Evolutionary conservation across 2,113 vertebrate genomes (phyloP), one percentile per base, ranked within the genome.

Genomic region (Penelope pileata): DNA sequence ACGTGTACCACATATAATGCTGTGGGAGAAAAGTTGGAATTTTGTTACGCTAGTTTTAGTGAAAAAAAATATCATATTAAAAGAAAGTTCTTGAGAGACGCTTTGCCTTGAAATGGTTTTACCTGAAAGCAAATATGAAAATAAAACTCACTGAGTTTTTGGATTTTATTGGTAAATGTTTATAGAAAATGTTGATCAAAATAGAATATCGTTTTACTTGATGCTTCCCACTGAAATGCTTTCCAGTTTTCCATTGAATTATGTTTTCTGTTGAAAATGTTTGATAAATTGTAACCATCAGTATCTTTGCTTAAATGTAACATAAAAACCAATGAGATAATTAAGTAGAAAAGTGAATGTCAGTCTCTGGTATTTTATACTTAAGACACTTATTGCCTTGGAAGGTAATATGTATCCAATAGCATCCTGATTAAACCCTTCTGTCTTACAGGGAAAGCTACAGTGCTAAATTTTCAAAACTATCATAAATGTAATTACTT

Each of bases 401-500:
- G 45, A 95, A 86, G 27, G 43, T 72, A 50, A 60, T 79, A 75
- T 36, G n/a, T 88, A 24, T 88, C 24, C 63, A 67, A 54, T 22
- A 42, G 29, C 27, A 84, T 73, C 83, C 38, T 40, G 76, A 91
- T 87, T 63, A 96, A 97, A 87, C 48, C 34, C 12, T 86, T 62
- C 38, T 94, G 32, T 86, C 47, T 80, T 93, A 68, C 10, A 90
- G 50, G 83, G 48, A 85, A 96, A 96, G 69, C 51, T 13, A 9
- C 54, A 70, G 78, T 86, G 68, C 85, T 91, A 85, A 80, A 87
- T 85, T 92, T 96, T 91, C 63, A 81, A 83, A 77, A 79, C 43
- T 86, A 91, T 81, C 72, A 93, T 74, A 79, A 76, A 96, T 22
- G 69, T 83, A 96, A 97, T 97, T 94, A 95, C 50, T 51, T 96